Conservation (phyloP, 2,113 vertebrate genomes). For the Dasyurus viverrinus region DNA sequence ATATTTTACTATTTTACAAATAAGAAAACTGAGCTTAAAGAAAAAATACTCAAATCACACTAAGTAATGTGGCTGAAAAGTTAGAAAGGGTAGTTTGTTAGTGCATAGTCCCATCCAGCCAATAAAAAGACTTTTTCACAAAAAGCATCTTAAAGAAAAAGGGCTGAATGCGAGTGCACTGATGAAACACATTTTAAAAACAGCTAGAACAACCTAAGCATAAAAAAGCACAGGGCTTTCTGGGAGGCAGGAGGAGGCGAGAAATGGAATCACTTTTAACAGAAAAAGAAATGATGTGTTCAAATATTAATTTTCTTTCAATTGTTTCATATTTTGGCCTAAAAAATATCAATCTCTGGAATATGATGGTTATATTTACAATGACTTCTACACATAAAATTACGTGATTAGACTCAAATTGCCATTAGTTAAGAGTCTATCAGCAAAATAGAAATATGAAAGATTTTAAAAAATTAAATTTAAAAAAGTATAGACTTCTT, state of each 20-base stretch:
- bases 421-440: conserved; percentile 33
- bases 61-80: conserved; percentile 21
- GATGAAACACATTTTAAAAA: neutral
- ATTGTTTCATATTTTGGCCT: conserved; percentile 5
- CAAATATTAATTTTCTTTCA: neutral
- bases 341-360: conserved; percentile 48
- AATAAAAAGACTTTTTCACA: neutral
- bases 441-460: conserved; percentile 37
- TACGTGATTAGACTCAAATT: conserved; percentile 8
- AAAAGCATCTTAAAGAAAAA: neutral
- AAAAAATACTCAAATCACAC: conserved; percentile 10
- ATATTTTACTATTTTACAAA: neutral
- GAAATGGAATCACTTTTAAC: neutral
- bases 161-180: neutral
- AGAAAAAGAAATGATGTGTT: conserved; percentile 4
- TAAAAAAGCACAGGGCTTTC: neutral
- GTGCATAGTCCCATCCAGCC: neutral
- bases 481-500: conserved; percentile 38
- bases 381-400: neutral
- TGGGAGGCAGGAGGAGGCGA: fast-evolving
- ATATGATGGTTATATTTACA: conserved; percentile 29
- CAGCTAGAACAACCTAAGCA: neutral
- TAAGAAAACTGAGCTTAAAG: neutral
- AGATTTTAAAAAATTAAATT: conserved; percentile 43
- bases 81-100: neutral